A percentile compares a stretch with the other conserved stretches of the same genome.
phyloP scores from a whole-genome alignment of 2,797 vertebrate genomes.

The Poecilia wingei region DNA sequence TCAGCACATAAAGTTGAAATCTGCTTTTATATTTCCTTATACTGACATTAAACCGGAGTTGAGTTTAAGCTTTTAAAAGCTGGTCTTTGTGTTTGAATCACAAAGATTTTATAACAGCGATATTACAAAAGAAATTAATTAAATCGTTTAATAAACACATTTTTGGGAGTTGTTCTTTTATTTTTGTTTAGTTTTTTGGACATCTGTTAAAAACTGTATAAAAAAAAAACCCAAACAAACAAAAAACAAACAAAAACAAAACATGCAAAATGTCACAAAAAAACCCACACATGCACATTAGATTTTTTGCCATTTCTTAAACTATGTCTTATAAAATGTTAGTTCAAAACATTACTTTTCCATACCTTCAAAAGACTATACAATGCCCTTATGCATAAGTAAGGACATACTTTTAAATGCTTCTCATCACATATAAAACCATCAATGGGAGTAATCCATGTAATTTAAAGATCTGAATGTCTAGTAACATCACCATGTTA shows the following conservation, averaged over 20 bases:
- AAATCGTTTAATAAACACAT: background rate
- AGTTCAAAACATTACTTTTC: background rate
- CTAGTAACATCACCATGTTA: background rate
- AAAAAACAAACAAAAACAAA: background rate
- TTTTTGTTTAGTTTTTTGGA: background rate
- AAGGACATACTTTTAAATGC: background rate
- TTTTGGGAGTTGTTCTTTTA: background rate
- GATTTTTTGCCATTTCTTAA: background rate
- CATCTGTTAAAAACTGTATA: background rate
- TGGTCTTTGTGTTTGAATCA: background rate
- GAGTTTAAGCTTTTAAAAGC: background rate
- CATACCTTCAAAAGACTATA: background rate
- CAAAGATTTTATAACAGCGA: background rate
- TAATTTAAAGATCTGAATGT: background rate
- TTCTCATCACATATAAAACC: background rate
- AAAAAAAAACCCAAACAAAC: too few relatives aligned
- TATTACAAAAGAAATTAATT: background rate
- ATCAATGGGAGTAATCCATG: background rate
- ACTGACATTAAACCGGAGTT: background rate
- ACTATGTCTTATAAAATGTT: background rate
- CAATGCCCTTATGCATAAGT: background rate
- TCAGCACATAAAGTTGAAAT: background rate
- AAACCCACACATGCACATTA: background rate
- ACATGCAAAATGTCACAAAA: background rate
- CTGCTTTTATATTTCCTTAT: background rate